Base-by-base conservation (phyloP, 2,888 invertebrate genomes). In the Nycteola revayana region DNA sequence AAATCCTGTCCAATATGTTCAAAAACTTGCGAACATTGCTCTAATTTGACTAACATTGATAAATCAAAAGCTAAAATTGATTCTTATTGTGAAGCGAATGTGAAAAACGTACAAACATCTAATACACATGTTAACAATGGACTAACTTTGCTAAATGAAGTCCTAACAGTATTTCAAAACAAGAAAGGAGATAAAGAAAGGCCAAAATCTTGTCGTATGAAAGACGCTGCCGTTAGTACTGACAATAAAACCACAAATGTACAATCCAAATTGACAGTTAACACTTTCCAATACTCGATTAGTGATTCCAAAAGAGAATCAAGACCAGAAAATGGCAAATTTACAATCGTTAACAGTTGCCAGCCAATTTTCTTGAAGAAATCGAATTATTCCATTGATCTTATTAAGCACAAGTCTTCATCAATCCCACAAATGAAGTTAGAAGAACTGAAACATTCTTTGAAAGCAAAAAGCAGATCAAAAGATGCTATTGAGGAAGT, bases 341-440 rank as follows among this genome's bases (percentile, higher is more conserved):
- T 71, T 31, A 53, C 63, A 1, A 45, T 86, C 0, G 55, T 84
- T 0, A 69, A 67, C 25, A 63, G 60, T 11, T 58, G 52, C 9
- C 76, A 81, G 36, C 75, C 77, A 4, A 30, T 34, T 1, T 49
- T 33, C 3, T 59, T 73, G 9, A 49, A 48, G 2, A 44, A 47
- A n/a, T 66, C 58, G 0, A 56, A 57, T 14, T 57, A 58, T 20
- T 55, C 60, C 1, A 51, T 71, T 2, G 67, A 75, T 34, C 37
- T 83, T 4, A 59, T 60, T 1, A 80, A 79, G 44, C 72, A 71
- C 6, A 87, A 87, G 35, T 85, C 86, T 0, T 84, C 76, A 1
- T 87, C 87, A 0, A 77, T 85, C 36, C 86, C 87, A 0, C 85
- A 78, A 66, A 86, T 85, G 84, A 85, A 84, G 38, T 42, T 82